Base-by-base conservation (phyloP, 2,888 invertebrate genomes). In the Gerris lacustris region DNA sequence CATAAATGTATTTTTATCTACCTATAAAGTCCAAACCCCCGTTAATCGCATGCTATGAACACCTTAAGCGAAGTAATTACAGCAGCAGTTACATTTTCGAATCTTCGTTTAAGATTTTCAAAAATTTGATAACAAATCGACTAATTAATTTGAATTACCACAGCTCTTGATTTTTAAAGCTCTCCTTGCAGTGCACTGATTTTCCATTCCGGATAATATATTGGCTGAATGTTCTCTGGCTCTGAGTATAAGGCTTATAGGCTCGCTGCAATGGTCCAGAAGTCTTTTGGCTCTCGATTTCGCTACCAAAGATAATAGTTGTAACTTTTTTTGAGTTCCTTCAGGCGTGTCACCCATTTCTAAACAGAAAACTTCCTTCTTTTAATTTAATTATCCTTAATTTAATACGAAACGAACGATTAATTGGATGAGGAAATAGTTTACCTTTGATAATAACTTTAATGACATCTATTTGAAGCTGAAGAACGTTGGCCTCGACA, bases 401-500 rank as follows among this genome's bases (percentile, higher is more conserved):
- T 18, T 44, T 2, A 15, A 31, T 31, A 15, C 31, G 67, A 11
- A 15, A 17, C n/a, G n/a, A 66, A 15, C 18, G 11, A 11, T 15
- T n/a, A 7, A n/a, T n/a, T 15, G 18, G 18, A 15, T 17, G 11
- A 17, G 18, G n/a, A 11, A 11, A 67, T 31, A 66, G 62, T 80
- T 79, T 78, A 91, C 92, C 88, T 76, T 87, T 86, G 79, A 93
- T 86, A 73, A 93, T 91, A 64, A 87, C 86, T 82, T 92, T 92
- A 83, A 92, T 88, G 2, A 92, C 91, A 78, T 93, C 93, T 44
- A 92, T 89, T 82, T 93, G 94, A 75, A 94, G 81, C 78, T 92
- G 91, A 76, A 94, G 89, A 66, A 93, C 92, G 79, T 91, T 89
- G n/a, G 74, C 73, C 76, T 89, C 88, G 71, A 92, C 88, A 80